A percentile compares a stretch with the other conserved stretches of the same genome.
Conservation (phyloP, 2,113 vertebrate genomes). For the Petrocephalus microphthalmus region DNA sequence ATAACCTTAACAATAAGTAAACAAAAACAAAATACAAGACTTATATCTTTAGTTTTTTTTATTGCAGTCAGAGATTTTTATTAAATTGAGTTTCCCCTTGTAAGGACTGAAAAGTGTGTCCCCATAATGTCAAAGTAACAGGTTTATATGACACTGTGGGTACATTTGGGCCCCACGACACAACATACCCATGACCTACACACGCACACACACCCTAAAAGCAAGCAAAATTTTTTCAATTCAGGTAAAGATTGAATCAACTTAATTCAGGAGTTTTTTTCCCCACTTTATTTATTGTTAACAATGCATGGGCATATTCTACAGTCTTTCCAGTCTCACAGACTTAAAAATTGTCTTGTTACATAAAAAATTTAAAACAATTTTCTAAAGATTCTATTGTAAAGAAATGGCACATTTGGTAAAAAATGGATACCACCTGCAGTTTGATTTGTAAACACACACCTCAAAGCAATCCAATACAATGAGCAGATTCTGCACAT, state of each 20-base stretch:
- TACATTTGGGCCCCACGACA: background rate
- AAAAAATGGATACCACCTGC: conserved; percentile 15
- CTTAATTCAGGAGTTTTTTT: background rate
- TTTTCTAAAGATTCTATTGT: conserved; percentile 14
- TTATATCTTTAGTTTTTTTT: background rate
- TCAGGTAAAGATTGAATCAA: background rate
- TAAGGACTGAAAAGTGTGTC: background rate
- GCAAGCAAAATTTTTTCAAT: background rate
- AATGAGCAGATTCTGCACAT: background rate
- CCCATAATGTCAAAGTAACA: background rate
- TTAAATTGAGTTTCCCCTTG: background rate
- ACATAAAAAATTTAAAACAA: conserved; percentile 16
- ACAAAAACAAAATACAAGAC: background rate
- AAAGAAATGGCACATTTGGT: conserved; percentile 23
- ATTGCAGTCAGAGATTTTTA: background rate
- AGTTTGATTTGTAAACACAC: conserved; percentile 3
- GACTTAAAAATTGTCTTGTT: conserved; percentile 7
- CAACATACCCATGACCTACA: background rate
- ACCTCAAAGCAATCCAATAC: background rate
- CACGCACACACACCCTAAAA: background rate
- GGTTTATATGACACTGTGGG: background rate
- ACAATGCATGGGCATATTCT: background rate
- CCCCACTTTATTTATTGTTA: conserved; percentile 6
- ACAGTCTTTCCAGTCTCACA: conserved; percentile 11
- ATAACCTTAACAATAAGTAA: background rate